Evolutionary conservation across 2,113 vertebrate genomes (phyloP), one percentile per base, ranked within the genome.

Genomic region (Gavialis gangeticus): DNA sequence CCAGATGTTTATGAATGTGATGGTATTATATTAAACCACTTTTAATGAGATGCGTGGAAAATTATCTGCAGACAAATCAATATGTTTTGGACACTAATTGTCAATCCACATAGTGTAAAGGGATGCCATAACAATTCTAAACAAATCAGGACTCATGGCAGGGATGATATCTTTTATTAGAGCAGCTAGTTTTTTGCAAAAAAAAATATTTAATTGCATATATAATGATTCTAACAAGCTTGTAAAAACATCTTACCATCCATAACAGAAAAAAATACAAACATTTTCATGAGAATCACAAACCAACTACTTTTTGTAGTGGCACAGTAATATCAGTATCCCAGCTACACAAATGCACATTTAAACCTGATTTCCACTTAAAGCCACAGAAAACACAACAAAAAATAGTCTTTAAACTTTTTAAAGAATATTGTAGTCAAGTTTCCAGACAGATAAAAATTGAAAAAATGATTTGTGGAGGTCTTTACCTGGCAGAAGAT

Each of bases 241-340:
- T 46, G 46, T 46, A 46, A 46, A 46, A 46, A 46, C 46, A 46
- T 46, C 46, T 24, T 5, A 78, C 1, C 12, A 84, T 58, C 21
- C 15, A 25, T 5, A 18, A 5, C 12, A 58, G n/a, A 1, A 60
- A 56, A 58, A 25, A 56, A 17, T 0, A 30, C 12, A 10, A 27
- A 28, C 2, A 21, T 57, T 90, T 96, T 76, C 76, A 80, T 57
- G 22, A 27, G 82, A 19, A 9, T 27, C 34, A 62, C 22, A 16
- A 94, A 9, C 24, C 59, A 56, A 56, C 10, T 57, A 82, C 16
- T 30, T 24, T 22, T 25, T 0, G 1, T 5, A 64, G 13, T 28
- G 71, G 10, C 21, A 22, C 69, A 15, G 21, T 57, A 56, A 14
- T 1, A 1, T 0, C 10, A 34, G 22, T 5, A 19, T 46, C 67